Base-by-base conservation (phyloP, 2,113 vertebrate species). In the Miniopterus natalensis region DNA sequence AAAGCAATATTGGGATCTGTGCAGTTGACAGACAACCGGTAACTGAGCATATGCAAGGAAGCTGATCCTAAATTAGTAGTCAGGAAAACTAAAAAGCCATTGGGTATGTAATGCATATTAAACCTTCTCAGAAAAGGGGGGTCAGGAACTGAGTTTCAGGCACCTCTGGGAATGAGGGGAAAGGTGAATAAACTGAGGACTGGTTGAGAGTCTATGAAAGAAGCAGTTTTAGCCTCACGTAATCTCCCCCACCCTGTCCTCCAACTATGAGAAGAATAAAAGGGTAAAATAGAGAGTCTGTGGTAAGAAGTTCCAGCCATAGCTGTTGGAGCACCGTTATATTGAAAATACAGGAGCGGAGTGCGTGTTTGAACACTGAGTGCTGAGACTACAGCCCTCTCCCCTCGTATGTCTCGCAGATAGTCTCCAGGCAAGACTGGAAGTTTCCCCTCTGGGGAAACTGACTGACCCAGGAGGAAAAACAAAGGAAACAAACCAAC, bases 1-100 rank as follows among this genome's bases (percentile, higher is more conserved):
- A 88, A 91, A n/a, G 23, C 25, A 95, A 27, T 77, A 49, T 31
- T 29, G 10, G 20, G 6, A 85, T 25, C 66, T 61, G 2, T 77
- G 47, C 55, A 53, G 20, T 1, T 73, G 47, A 95, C 15, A 51
- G 27, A 73, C 14, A 66, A 18, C 8, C 61, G 25, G 42, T 81
- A 75, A 74, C 10, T 79, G 31, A 84, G 4, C 6, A 4, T 47
- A 23, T 13, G 12, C 13, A 51, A 79, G 45, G 17, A 88, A 84
- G 18, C 14, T 9, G 23, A 36, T 71, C 18, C 3, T 71, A 23
- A 80, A 47, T 45, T 55, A 36, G 29, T 73, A 77, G 45, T 49
- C 10, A 95, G n/a, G 57, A 93, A 96, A 84, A 65, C 21, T 17
- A 3, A 81, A 31, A 88, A n/a, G 17, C 0, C 45, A 45, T 51